Evolutionary conservation across 2,113 vertebrate genomes (phyloP).

Genomic region (Jaculus jaculus): DNA sequence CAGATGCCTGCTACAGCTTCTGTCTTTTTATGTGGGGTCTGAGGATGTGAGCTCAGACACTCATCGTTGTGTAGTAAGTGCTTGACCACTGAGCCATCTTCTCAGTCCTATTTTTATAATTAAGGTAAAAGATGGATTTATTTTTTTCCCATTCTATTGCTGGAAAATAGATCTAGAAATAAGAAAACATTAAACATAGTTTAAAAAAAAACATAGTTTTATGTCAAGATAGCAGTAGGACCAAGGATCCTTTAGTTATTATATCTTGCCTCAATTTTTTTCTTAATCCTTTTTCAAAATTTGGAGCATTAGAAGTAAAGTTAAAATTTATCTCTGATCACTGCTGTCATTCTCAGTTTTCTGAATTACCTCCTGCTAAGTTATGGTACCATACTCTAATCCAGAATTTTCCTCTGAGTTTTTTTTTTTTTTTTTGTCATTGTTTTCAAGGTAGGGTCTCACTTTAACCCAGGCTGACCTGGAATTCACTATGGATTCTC

Average conservation of each 20-base stretch:
- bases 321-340: not conserved
- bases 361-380: not conserved
- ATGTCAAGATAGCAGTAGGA: not conserved
- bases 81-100: too few species aligned
- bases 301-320: not conserved
- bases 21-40: too few species aligned
- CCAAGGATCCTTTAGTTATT: not conserved
- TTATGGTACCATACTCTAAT: not conserved
- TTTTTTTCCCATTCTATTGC: not conserved
- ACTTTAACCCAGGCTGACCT: too few species aligned
- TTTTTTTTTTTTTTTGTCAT: too few species aligned
- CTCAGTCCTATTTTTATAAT: not conserved
- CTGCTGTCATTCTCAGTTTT: not conserved
- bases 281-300: conserved; percentile 9
- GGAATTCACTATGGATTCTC: too few species aligned
- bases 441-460: too few species aligned
- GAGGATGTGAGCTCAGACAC: too few species aligned
- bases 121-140: not conserved
- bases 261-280: not conserved
- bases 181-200: not conserved
- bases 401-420: not conserved
- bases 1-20: too few species aligned
- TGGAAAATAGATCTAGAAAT: conserved; percentile 23
- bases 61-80: too few species aligned
- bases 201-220: not conserved